Evolutionary conservation across 2,888 invertebrate genomes (phyloP).

Genomic region (Tanytarsus gracilentus): DNA sequence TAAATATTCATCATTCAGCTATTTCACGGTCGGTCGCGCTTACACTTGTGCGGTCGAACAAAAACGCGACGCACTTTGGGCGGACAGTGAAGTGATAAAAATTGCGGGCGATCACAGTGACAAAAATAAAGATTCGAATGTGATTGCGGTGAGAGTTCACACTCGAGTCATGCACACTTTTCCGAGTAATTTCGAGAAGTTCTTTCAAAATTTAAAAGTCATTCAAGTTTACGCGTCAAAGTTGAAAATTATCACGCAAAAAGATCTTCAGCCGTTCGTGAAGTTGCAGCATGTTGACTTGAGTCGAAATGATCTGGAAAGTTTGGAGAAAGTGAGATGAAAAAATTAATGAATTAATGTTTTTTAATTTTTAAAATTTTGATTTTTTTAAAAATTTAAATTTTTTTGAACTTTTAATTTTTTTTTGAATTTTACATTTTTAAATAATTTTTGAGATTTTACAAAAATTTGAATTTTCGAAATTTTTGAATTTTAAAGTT

Average conservation of each 20-base stretch:
- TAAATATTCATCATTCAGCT: background rate
- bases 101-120: background rate
- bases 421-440: too few species aligned
- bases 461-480: too few species aligned
- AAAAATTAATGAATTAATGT: too few species aligned
- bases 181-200: background rate
- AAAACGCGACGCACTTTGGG: background rate
- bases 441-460: too few species aligned
- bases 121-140: background rate
- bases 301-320: background rate
- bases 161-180: background rate
- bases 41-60: background rate
- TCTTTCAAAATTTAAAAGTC: background rate
- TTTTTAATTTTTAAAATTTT: too few species aligned
- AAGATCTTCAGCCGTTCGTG: background rate
- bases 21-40: background rate
- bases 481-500: too few species aligned
- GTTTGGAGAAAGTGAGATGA: background rate
- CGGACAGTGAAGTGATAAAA: background rate
- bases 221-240: slow-evolving; percentile 3
- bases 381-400: too few species aligned
- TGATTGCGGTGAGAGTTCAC: background rate
- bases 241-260: background rate
- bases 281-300: background rate
- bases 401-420: too few species aligned